Evolutionary conservation across 2,797 vertebrate species (phyloP), one percentile per base, ranked within the genome.

Genomic region (Gymnoscopelus braueri): DNA sequence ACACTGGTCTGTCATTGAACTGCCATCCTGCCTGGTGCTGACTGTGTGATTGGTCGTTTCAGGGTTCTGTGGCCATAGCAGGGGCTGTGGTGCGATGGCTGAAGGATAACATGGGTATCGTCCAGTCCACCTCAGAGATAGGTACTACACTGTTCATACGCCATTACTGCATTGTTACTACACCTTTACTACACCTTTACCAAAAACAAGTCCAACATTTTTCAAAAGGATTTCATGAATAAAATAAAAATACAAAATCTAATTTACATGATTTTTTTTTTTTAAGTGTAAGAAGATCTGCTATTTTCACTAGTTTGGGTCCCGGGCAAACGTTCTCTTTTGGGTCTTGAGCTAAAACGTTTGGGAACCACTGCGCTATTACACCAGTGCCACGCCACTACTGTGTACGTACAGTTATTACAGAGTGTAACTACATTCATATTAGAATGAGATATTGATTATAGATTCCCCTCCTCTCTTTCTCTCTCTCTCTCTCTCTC

Each of bases 11-110:
- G 26, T 29, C 26, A 29, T 2, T 29, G 26, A 29, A 29, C 26
- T 29, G 19, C 26, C 26, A 4, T 4, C 26, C 26, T 29, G 26
- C 26, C 26, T 29, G 26, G 9, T 9, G 39, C 39, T 44, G 54
- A 6, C 15, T n/a, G 0, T 47, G 35, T 57, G 52, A 24, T 14
- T 44, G 39, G 39, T 11, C 12, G 59, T 48, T 47, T 13, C 83
- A 99, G 97, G 98, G 98, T 15, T 99, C 98, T 0, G 98, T 99
- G 75, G 98, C 98, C 60, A 99, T 99, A 74, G 98, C 95, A 1
- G 98, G 98, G 56, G 97, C 96, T 10, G 95, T 98, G 71, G 94
- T 99, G 12, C 96, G 95, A 54, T 99, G 98, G 98, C 91, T 99
- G 71, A 95, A 94, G 84, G 97, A 99, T 88, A 99, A 99, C 88